Evolutionary conservation across 2,113 vertebrate genomes (phyloP).

Genomic region (cattle (Bos taurus)): DNA sequence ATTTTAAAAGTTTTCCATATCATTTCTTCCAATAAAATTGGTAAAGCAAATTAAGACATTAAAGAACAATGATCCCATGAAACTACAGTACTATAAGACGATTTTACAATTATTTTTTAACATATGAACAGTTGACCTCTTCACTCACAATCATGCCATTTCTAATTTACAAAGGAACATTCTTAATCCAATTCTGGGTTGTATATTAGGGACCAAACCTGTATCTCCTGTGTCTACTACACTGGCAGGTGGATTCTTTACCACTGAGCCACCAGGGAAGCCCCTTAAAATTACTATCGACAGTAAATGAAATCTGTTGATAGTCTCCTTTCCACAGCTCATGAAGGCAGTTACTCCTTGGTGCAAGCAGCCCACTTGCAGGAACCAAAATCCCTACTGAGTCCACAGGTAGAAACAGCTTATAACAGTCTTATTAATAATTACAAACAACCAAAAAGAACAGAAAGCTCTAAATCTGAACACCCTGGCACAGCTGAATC

Average conservation of each 20-base stretch:
- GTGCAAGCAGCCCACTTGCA: not conserved
- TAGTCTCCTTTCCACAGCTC: not conserved
- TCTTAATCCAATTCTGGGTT: not conserved
- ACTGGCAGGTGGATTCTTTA: not conserved
- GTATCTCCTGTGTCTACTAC: not conserved
- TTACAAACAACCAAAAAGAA: not conserved
- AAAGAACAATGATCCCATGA: not conserved
- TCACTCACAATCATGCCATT: slow-evolving; percentile 16
- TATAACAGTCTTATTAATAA: not conserved
- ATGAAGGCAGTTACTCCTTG: not conserved
- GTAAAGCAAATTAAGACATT: slow-evolving; percentile 8
- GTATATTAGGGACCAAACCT: not conserved
- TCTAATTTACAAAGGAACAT: not conserved
- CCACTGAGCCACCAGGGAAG: not conserved
- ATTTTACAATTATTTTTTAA: not conserved
- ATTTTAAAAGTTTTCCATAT: not conserved
- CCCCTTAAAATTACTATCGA: not conserved
- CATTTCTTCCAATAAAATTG: slow-evolving; percentile 24
- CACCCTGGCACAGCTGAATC: not conserved
- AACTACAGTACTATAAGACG: not conserved
- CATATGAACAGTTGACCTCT: not conserved
- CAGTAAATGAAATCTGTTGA: not conserved
- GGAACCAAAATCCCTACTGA: not conserved
- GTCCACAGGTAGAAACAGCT: not conserved
- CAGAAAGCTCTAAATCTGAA: not conserved